A percentile compares a stretch with the other conserved stretches of the same genome.
Conservation (phyloP, 2,888 invertebrate species). For the Drosophila mercatorum region DNA sequence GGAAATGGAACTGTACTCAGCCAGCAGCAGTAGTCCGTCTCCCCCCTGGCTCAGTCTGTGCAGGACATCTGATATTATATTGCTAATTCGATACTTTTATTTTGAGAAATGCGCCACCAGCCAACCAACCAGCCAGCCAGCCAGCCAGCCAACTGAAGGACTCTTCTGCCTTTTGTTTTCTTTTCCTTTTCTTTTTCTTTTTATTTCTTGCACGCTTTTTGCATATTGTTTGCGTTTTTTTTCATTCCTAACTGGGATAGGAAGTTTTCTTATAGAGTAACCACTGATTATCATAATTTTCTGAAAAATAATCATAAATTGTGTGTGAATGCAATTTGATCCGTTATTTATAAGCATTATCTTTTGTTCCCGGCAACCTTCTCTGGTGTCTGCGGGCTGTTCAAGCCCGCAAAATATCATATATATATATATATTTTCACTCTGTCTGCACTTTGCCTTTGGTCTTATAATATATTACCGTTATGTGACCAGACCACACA, state of each 20-base stretch:
- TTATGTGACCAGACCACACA: constrained; percentile 80
- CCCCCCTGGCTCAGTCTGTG: constrained; percentile 18
- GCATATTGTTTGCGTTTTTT: constrained; percentile 48
- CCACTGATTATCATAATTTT: constrained; percentile 68
- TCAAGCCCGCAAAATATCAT: constrained; percentile 27
- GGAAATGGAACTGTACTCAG: constrained; percentile 56
- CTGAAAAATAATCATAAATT: constrained; percentile 66
- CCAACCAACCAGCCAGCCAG: constrained; percentile 27
- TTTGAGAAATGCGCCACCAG: constrained; percentile 54
- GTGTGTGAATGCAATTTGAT: constrained; percentile 76
- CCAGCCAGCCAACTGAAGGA: constrained; percentile 37
- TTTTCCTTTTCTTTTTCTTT: constrained; percentile 4
- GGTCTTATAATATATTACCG: constrained; percentile 72
- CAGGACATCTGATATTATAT: constrained; percentile 82
- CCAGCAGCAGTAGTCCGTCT: constrained; percentile 43
- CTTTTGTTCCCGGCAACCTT: constrained; percentile 36
- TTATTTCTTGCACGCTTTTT: constrained; percentile 33
- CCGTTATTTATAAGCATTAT: constrained; percentile 74
- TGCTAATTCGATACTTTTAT: constrained; percentile 83
- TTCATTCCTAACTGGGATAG: constrained; percentile 51
- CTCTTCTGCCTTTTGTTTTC: constrained; percentile 28
- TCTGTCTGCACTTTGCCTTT: constrained; percentile 16
- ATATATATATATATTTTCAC: constrained; percentile 11
- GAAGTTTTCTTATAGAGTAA: constrained; percentile 47
- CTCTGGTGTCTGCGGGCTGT: constrained; percentile 64